Percentiles rank a stretch among this genome's conserved stretches.
Evolutionary conservation across 2,888 invertebrate genomes (phyloP).

Genomic region (Deilephila elpenor): DNA sequence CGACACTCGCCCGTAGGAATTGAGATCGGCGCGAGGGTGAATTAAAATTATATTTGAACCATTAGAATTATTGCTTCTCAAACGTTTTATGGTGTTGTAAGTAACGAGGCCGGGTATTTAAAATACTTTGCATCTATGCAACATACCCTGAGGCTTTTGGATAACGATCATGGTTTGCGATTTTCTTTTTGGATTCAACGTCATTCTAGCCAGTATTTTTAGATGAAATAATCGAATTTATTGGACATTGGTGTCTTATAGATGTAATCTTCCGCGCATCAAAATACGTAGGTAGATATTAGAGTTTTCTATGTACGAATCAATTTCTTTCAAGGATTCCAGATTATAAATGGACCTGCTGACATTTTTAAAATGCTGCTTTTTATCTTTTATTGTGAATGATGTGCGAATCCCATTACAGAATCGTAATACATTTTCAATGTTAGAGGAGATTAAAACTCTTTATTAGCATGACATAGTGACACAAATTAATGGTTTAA

Average conservation of each 20-base stretch:
- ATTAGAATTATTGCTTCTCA: constrained; percentile 18
- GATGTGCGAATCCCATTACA: neutral
- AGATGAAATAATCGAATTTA: neutral
- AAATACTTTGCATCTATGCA: neutral
- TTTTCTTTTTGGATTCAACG: neutral
- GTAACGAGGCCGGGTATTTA: neutral
- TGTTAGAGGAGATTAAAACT: neutral
- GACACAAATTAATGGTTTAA: constrained; percentile 53
- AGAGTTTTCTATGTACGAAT: constrained; percentile 4
- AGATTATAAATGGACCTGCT: constrained; percentile 24
- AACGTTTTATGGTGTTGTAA: constrained; percentile 8
- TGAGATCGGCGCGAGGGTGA: constrained; percentile 16
- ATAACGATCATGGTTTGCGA: neutral
- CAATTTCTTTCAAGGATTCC: constrained; percentile 36
- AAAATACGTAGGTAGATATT: neutral
- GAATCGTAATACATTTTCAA: neutral
- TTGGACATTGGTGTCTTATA: neutral
- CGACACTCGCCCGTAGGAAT: constrained; percentile 19
- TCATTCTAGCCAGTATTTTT: neutral
- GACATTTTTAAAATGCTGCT: constrained; percentile 30
- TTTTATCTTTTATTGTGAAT: neutral
- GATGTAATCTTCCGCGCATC: too few relatives aligned
- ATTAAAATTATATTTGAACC: constrained; percentile 24
- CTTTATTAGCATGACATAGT: constrained; percentile 61
- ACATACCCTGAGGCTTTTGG: neutral